Evolutionary conservation across 2,888 invertebrate genomes (phyloP), one percentile per base, ranked within the genome.

Genomic region (Aricia artaxerxes): DNA sequence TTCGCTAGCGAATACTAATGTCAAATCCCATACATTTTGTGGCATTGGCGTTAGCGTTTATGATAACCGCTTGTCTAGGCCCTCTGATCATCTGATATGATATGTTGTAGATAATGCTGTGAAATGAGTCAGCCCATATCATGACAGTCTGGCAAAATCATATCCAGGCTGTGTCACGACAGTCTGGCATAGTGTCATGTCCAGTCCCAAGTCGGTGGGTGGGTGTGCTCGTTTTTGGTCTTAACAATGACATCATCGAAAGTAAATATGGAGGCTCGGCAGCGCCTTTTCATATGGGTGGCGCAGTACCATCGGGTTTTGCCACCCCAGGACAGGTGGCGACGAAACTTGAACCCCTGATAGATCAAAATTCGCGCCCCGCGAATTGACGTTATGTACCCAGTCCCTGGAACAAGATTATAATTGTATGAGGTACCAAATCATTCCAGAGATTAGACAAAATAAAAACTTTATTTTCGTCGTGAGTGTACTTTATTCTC

Each of bases 291-390:
- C 16, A 79, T 77, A 44, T 85, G 82, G 0, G 84, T 81, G 0
- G 82, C 83, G 69, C 87, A 88, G 9, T 79, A 77, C 88, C 88
- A 88, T 0, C 86, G 80, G 0, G 82, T 84, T 78, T 84, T 7
- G 9, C 24, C 2, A 40, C 61, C 7, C 57, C 53, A 5, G 53
- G 78, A 61, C 77, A 78, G 9, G 11, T 81, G 80, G 0, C 81
- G 78, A 57, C 73, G 79, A 38, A 79, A 81, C 49, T 77, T 80
- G 40, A 80, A 81, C 40, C 81, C 81, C 13, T 69, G 73, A n/a
- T 79, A n/a, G 11, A 49, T 38, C 49, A 81, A 64, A 24, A 81
- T 73, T 1, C 57, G 69, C 9, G 78, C 75, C 1, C 81, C 81
- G 4, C 79, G 77, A 16, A 5, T 11, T 5, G 78, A 61, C 35